These are phyloP conservation scores for Parauchenoglanis ngamensis DNA, from an alignment of 2,797 vertebrate species.

Conservation along the genomic window DNA sequence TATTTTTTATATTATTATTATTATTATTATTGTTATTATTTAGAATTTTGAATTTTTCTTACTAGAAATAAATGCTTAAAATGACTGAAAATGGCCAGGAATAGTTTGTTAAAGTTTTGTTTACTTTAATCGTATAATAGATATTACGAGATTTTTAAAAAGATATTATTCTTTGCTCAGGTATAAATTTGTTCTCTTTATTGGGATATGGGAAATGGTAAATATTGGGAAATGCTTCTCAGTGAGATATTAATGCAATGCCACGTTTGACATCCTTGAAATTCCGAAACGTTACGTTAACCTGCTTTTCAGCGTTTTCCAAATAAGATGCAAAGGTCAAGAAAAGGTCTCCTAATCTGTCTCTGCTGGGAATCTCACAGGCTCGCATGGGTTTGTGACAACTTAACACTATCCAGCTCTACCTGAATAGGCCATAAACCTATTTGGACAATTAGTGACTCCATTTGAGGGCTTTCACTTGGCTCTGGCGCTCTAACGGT, in stretches of 20 bases:
- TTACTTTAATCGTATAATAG: background rate
- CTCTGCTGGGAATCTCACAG: constrained; percentile 44
- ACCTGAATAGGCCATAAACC: constrained; percentile 71
- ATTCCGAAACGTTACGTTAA: constrained; percentile 19
- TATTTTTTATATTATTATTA: no score
- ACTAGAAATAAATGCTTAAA: background rate
- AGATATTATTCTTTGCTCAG: background rate
- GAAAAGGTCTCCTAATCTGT: constrained; percentile 48
- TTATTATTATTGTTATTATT: no score
- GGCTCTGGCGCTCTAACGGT: constrained; percentile 70
- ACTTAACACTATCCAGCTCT: constrained; percentile 56
- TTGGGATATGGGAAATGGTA: no score
- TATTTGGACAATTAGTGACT: constrained; percentile 77
- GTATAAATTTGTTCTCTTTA: background rate
- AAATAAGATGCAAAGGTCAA: constrained; percentile 45
- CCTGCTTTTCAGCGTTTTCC: constrained; percentile 26
- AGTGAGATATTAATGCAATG: background rate
- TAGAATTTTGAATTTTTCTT: no score
- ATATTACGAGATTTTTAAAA: background rate
- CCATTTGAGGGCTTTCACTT: constrained; percentile 73
- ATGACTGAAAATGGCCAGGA: background rate
- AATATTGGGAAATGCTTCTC: background rate
- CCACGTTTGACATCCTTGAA: constrained; percentile 12
- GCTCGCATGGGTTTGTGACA: constrained; percentile 45
- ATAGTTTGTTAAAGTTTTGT: background rate